phyloP scores from a whole-genome alignment of 2,888 invertebrate genomes.

The Melieria picta region DNA sequence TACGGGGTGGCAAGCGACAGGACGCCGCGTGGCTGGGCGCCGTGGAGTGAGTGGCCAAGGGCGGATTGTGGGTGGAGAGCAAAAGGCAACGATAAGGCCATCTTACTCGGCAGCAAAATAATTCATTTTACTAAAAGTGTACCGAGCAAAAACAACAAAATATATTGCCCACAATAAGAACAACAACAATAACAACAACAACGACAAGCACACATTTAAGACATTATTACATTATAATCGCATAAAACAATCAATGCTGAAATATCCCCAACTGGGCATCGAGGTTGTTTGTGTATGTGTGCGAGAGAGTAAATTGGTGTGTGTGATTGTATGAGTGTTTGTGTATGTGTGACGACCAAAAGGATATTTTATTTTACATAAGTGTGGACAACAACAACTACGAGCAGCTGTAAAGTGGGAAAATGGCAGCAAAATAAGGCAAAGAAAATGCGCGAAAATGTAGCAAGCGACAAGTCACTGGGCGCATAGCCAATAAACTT shows the following conservation, averaged over 20 bases:
- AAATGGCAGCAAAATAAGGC: neutral
- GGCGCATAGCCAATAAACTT: conserved; percentile 4
- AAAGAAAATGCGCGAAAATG: neutral
- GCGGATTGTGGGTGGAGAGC: no score
- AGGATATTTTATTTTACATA: no score
- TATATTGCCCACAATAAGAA: neutral
- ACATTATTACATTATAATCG: conserved; percentile 60
- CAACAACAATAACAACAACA: neutral
- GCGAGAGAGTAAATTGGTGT: neutral
- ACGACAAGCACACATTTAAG: conserved; percentile 44
- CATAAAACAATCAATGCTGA: conserved; percentile 59
- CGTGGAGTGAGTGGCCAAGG: conserved; percentile 2
- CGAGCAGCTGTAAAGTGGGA: neutral
- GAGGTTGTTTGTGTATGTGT: neutral
- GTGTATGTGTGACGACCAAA: no score
- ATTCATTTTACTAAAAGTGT: conserved; percentile 5
- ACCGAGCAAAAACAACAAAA: neutral
- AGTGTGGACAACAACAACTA: no score
- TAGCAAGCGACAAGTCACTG: neutral
- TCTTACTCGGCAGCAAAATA: conserved; percentile 26
- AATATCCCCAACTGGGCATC: neutral
- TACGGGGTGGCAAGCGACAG: conserved; percentile 3
- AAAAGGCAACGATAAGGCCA: conserved; percentile 9
- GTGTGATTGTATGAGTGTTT: no score
- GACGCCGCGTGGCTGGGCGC: neutral